Percentiles rank a stretch among this genome's conserved stretches.
Evolutionary conservation across 2,113 vertebrate species (phyloP).

Genomic region (Pangasianodon gigas): DNA sequence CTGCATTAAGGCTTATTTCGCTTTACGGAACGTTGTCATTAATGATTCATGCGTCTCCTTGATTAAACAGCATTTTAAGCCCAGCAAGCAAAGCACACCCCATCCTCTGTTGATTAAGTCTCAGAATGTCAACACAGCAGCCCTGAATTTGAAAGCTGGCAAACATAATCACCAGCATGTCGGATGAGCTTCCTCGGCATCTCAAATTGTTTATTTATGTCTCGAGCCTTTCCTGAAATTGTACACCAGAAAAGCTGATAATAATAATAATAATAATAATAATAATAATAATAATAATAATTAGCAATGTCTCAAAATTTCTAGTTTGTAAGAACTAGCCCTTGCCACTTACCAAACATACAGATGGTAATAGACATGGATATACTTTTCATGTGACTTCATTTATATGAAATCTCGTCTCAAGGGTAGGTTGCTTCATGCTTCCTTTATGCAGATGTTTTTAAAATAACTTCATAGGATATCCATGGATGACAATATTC

Average conservation of each 20-base stretch:
- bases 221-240: not conserved
- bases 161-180: constrained; percentile 54
- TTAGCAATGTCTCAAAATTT: no score
- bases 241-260: not conserved
- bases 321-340: not conserved
- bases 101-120: constrained; percentile 54
- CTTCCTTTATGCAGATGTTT: not conserved
- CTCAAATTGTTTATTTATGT: constrained; percentile 19
- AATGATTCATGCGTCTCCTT: constrained; percentile 51
- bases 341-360: not conserved
- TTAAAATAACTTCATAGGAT: not conserved
- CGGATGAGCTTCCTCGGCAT: constrained; percentile 36
- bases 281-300: not conserved
- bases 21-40: constrained; percentile 44
- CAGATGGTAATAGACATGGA: not conserved
- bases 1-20: not conserved
- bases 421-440: not conserved
- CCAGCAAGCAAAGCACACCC: constrained; percentile 39
- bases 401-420: not conserved
- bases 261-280: not conserved
- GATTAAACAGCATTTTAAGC: constrained; percentile 51
- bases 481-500: not conserved
- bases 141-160: constrained; percentile 42
- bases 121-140: constrained; percentile 44
- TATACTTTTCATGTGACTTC: not conserved